Conservation (phyloP, 2,888 invertebrate species). For the Eilema griseolum region DNA sequence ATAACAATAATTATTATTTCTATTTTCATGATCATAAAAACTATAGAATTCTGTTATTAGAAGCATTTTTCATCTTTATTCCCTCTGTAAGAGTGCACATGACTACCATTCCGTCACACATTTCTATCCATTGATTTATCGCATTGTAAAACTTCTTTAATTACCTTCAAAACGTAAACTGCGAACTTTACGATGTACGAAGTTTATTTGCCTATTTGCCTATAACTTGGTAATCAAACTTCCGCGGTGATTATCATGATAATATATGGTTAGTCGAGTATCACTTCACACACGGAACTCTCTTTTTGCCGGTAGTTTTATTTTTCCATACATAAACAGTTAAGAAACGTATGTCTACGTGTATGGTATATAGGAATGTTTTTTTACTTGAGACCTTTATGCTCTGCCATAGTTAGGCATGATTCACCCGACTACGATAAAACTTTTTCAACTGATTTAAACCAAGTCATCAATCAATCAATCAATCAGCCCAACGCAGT, state of each 20-base stretch:
- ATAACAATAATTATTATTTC: no score
- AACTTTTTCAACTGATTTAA: not conserved
- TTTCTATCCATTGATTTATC: not conserved
- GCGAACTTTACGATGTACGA: not conserved
- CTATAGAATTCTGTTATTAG: not conserved
- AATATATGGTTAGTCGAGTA: not conserved
- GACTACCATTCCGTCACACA: not conserved
- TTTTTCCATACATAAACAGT: not conserved
- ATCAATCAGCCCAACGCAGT: no score
- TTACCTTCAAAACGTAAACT: conserved; percentile 4
- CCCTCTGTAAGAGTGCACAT: not conserved
- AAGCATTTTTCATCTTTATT: not conserved
- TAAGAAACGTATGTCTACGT: no score
- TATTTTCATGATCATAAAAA: no score
- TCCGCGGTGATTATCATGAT: not conserved
- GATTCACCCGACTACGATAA: not conserved
- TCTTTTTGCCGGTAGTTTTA: not conserved
- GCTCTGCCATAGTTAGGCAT: not conserved
- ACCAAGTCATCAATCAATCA: no score
- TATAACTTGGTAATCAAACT: not conserved
- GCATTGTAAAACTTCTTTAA: not conserved
- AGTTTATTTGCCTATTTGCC: not conserved
- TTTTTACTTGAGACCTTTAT: no score
- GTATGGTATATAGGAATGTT: no score
- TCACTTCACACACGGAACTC: not conserved